Conservation (phyloP, 2,888 invertebrate genomes). For the Entomobrya proxima region DNA sequence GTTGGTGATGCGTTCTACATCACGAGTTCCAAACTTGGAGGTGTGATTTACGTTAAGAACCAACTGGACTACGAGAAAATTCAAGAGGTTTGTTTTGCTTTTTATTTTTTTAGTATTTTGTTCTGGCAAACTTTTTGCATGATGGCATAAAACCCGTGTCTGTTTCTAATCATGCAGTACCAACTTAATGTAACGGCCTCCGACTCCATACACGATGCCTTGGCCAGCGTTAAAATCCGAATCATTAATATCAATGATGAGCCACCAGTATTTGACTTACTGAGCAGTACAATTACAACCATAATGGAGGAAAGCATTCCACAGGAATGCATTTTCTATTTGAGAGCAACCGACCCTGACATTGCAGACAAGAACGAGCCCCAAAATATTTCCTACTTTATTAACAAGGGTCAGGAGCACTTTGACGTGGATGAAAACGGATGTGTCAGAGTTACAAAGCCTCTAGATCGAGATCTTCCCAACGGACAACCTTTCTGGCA, state of each 20-base stretch:
- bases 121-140: no score
- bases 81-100: constrained; percentile 79
- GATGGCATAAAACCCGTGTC: no score
- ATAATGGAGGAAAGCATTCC: constrained; percentile 86
- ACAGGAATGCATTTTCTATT: constrained; percentile 84
- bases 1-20: constrained; percentile 91
- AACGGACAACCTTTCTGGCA: constrained; percentile 89
- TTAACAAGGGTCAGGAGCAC: constrained; percentile 85
- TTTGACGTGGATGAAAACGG: constrained; percentile 86
- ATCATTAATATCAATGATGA: constrained; percentile 66
- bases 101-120: no score
- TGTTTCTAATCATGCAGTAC: constrained; percentile 80
- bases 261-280: constrained; percentile 87
- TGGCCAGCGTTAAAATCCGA: constrained; percentile 86
- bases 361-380: constrained; percentile 86
- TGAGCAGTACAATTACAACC: constrained; percentile 83
- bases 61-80: constrained; percentile 89
- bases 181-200: constrained; percentile 89
- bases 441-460: constrained; percentile 83
- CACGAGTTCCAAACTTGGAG: constrained; percentile 84
- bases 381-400: constrained; percentile 86
- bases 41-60: constrained; percentile 88
- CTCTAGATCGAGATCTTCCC: constrained; percentile 93
- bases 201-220: constrained; percentile 90
- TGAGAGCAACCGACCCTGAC: constrained; percentile 90